Conservation (phyloP, 2,888 invertebrate species). For the Diogma glabrata region DNA sequence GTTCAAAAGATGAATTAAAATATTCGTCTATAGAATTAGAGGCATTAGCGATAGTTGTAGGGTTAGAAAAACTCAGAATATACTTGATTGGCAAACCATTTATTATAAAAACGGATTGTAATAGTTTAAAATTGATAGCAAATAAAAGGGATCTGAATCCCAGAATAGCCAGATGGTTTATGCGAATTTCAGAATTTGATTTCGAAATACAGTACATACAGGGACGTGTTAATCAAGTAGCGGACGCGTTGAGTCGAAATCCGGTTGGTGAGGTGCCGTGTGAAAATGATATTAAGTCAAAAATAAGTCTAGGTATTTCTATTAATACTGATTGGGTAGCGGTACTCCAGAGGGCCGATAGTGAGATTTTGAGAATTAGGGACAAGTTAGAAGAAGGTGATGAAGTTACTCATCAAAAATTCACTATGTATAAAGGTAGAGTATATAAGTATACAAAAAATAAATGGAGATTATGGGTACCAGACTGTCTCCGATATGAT, state of each 20-base stretch:
- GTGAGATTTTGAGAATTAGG: too few relatives aligned
- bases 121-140: too few relatives aligned
- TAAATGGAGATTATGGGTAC: neutral
- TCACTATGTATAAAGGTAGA: neutral
- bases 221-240: neutral
- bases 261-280: neutral
- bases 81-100: neutral
- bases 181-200: slow-evolving; percentile 5
- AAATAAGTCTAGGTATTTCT: neutral
- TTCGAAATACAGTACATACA: too few relatives aligned
- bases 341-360: too few relatives aligned
- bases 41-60: neutral
- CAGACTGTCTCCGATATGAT: neutral
- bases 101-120: neutral
- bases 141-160: neutral
- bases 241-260: neutral
- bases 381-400: neutral
- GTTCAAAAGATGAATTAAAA: slow-evolving; percentile 7
- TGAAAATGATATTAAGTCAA: neutral
- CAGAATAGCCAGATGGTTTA: neutral
- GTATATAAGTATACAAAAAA: neutral
- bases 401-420: too few relatives aligned
- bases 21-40: neutral
- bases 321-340: slow-evolving; percentile 1
- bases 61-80: neutral